A percentile compares a stretch with the other conserved stretches of the same genome.
Evolutionary conservation across 2,113 vertebrate genomes (phyloP).

Genomic region (Hippocampus mohnikei): DNA sequence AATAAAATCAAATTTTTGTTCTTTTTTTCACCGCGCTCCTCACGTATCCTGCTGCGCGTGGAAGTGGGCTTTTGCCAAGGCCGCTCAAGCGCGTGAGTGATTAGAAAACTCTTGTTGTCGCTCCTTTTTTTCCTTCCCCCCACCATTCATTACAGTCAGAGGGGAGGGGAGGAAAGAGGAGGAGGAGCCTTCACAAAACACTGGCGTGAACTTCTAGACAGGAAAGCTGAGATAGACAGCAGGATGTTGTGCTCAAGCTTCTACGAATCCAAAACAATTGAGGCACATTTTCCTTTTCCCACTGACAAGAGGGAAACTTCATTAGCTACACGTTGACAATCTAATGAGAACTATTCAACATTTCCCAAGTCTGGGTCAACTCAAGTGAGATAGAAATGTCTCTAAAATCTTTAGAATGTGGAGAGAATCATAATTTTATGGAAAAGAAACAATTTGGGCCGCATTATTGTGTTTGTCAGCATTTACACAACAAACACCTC

Average conservation of each 20-base stretch:
- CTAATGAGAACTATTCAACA: neutral
- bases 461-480: too few relatives aligned
- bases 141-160: conserved; percentile 40
- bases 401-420: too few relatives aligned
- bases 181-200: conserved; percentile 30
- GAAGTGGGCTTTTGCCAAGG: conserved; percentile 37
- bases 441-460: too few relatives aligned
- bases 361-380: neutral
- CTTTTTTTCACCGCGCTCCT: conserved; percentile 1
- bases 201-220: conserved; percentile 23
- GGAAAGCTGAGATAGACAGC: conserved; percentile 34
- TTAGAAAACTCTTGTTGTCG: conserved; percentile 69
- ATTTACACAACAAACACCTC: too few relatives aligned
- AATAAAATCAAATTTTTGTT: too few relatives aligned
- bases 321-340: neutral
- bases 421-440: too few relatives aligned
- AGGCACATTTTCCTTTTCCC: conserved; percentile 14
- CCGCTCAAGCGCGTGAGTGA: conserved; percentile 65
- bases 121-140: conserved; percentile 27
- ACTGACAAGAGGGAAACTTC: neutral
- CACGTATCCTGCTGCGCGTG: conserved; percentile 15
- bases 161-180: conserved; percentile 32
- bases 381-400: neutral
- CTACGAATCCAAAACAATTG: conserved; percentile 41
- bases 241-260: conserved; percentile 41